phyloP scores from a whole-genome alignment of 2,113 vertebrate genomes.

The Rhinopomastus cyanomelas region DNA sequence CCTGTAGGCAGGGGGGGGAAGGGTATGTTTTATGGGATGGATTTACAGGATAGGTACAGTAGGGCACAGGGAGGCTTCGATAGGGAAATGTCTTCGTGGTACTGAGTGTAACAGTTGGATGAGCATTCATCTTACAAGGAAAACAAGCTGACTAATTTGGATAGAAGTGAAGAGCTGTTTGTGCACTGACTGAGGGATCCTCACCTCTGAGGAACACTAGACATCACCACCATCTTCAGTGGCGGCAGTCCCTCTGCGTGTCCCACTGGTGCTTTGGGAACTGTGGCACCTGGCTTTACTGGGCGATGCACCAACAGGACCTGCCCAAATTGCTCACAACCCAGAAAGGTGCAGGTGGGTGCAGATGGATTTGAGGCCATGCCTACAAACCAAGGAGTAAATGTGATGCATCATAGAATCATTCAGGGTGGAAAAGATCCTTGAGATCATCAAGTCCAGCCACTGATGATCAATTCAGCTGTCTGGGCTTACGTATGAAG shows the following conservation, averaged over 20 bases:
- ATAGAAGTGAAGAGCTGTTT: not conserved
- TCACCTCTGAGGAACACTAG: not conserved
- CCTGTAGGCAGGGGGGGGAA: accelerated
- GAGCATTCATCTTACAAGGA: not conserved
- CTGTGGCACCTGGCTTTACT: not conserved
- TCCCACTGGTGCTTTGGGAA: not conserved
- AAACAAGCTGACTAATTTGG: not conserved
- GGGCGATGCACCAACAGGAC: not conserved
- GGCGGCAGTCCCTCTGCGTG: accelerated
- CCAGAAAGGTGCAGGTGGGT: not conserved
- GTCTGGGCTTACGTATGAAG: not conserved
- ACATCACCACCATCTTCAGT: not conserved
- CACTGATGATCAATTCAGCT: not conserved
- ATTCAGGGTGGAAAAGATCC: too few species aligned
- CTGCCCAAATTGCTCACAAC: not conserved
- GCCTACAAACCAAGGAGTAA: not conserved
- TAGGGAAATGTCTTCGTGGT: not conserved
- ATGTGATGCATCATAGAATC: not conserved
- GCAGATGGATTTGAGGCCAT: not conserved
- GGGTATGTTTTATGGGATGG: not conserved
- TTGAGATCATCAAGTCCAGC: too few species aligned
- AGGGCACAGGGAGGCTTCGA: not conserved
- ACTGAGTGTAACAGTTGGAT: not conserved
- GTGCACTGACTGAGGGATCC: not conserved
- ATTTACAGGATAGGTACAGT: not conserved